Evolutionary conservation across 2,888 invertebrate species (phyloP).

Genomic region (Athalia cordata): DNA sequence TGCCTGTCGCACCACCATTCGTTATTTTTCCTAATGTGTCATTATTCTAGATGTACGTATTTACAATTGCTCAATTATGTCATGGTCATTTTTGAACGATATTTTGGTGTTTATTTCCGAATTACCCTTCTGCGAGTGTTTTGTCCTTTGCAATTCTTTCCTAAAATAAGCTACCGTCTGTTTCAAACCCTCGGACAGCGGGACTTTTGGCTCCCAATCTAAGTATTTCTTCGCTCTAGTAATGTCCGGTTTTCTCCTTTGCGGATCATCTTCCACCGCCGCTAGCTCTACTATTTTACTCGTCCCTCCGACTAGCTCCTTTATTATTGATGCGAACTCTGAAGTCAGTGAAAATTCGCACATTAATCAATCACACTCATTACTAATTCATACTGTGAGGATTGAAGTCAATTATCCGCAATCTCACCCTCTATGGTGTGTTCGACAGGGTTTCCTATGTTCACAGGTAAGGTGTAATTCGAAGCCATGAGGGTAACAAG

Average conservation of each 20-base stretch:
- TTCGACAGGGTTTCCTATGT: slow-evolving; percentile 98
- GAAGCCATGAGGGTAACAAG: slow-evolving; percentile 94
- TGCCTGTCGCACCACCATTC: no score
- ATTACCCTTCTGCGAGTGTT: slow-evolving; percentile 76
- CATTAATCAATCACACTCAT: neutral
- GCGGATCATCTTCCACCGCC: slow-evolving; percentile 97
- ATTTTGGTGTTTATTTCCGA: slow-evolving; percentile 62
- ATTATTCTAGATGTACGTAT: neutral
- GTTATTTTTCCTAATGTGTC: neutral
- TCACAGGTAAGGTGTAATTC: slow-evolving; percentile 94
- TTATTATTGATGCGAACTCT: slow-evolving; percentile 93
- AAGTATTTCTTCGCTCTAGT: slow-evolving; percentile 88
- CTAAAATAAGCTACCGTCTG: slow-evolving; percentile 96
- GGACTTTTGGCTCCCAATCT: slow-evolving; percentile 94
- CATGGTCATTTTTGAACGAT: slow-evolving; percentile 67
- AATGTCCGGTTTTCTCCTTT: slow-evolving; percentile 95
- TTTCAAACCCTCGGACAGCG: slow-evolving; percentile 89
- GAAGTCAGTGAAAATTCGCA: slow-evolving; percentile 62
- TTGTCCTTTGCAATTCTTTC: slow-evolving; percentile 85
- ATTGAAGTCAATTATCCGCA: neutral
- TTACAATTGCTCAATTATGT: slow-evolving; percentile 68
- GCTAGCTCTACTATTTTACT: slow-evolving; percentile 89
- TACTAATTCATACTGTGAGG: neutral
- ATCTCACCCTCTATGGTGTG: slow-evolving; percentile 90
- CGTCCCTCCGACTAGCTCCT: slow-evolving; percentile 88